Conservation (phyloP, 2,888 invertebrate genomes). For the Nemotelus pantherinus region DNA sequence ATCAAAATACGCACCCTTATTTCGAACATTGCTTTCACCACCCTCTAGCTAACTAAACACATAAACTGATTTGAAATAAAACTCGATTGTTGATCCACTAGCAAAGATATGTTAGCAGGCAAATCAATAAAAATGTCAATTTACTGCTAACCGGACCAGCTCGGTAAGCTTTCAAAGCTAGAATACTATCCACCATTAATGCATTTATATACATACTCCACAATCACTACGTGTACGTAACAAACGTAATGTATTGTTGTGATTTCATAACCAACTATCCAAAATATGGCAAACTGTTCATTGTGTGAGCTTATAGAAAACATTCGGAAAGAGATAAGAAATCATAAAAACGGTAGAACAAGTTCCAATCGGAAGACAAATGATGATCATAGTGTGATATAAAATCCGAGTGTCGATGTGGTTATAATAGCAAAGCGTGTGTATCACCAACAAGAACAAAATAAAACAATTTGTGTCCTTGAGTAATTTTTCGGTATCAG, state of each 20-base stretch:
- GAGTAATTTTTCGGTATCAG: too few species aligned
- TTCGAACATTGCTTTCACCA: too few species aligned
- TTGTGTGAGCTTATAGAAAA: neutral
- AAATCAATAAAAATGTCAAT: slow-evolving; percentile 38
- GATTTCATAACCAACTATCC: neutral
- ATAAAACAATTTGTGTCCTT: too few species aligned
- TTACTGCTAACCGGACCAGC: slow-evolving; percentile 7
- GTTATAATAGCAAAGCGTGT: slow-evolving; percentile 5
- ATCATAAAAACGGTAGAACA: too few species aligned
- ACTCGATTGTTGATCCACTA: too few species aligned
- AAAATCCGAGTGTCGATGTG: slow-evolving; percentile 23
- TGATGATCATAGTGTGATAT: neutral
- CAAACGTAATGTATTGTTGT: slow-evolving; percentile 16
- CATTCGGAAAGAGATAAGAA: too few species aligned
- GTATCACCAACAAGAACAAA: neutral
- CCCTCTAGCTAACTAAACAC: too few species aligned
- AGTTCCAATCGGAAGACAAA: too few species aligned
- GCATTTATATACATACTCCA: neutral
- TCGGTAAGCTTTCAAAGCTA: too few species aligned
- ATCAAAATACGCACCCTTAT: neutral
- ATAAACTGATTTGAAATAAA: too few species aligned
- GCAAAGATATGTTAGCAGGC: neutral
- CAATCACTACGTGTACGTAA: neutral
- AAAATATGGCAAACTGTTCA: slow-evolving; percentile 23
- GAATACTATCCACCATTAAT: neutral